phyloP scores from a whole-genome alignment of 2,888 invertebrate genomes.

The Temnothorax ravouxi region DNA sequence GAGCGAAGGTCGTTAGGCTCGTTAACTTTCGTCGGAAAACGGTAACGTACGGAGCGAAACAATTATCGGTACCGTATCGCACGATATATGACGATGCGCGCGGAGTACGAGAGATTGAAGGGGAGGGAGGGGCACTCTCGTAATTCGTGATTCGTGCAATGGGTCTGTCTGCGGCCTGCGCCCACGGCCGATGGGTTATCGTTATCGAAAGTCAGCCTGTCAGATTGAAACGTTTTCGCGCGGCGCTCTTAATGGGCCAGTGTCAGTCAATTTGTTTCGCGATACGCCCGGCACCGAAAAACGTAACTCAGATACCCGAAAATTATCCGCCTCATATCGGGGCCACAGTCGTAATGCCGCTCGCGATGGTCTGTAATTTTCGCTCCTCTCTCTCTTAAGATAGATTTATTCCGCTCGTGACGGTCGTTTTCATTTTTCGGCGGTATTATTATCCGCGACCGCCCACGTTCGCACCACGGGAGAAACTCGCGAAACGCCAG shows the following conservation, averaged over 20 bases:
- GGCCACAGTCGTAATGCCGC: conserved; percentile 38
- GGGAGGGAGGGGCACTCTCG: not conserved
- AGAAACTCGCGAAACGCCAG: conserved; percentile 29
- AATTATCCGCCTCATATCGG: conserved; percentile 42
- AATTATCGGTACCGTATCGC: conserved; percentile 16
- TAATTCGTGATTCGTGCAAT: too few species aligned
- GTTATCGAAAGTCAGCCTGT: conserved; percentile 50
- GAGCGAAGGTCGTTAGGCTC: conserved; percentile 24
- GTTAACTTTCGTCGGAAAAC: conserved; percentile 49
- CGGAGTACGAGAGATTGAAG: not conserved
- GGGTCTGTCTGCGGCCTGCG: conserved; percentile 7
- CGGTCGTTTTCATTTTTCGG: conserved; percentile 52
- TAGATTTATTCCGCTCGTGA: conserved; percentile 53
- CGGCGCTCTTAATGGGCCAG: conserved; percentile 50
- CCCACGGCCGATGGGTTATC: conserved; percentile 17
- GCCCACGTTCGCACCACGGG: conserved; percentile 35
- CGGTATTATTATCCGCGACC: conserved; percentile 45
- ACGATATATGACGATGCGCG: not conserved
- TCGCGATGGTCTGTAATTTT: conserved; percentile 48
- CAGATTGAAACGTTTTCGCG: conserved; percentile 58
- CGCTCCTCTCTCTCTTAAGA: conserved; percentile 45
- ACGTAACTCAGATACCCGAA: conserved; percentile 37
- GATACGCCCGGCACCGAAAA: conserved; percentile 35
- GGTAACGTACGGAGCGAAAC: conserved; percentile 26
- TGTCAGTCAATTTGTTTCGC: conserved; percentile 42